phyloP scores from a whole-genome alignment of 2,888 invertebrate species.

The Eumacrocentrus americanus region DNA sequence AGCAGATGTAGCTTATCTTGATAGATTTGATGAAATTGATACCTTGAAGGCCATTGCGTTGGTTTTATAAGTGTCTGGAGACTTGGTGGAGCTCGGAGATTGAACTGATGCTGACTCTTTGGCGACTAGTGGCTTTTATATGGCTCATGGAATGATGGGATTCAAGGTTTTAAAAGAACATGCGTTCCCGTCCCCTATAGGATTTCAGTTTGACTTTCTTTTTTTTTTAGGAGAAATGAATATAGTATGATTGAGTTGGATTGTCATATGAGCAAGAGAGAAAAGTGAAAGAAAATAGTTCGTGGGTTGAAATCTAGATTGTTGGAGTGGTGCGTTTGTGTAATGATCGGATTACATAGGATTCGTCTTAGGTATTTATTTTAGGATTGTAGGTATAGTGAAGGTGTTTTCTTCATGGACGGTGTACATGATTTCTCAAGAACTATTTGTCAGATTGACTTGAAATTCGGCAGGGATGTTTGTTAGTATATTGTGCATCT shows the following conservation, averaged over 20 bases:
- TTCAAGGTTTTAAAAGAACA: background rate
- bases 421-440: no score
- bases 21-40: no score
- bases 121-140: slow-evolving; percentile 1
- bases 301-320: no score
- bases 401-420: no score
- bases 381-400: no score
- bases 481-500: no score
- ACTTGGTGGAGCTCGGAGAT: background rate
- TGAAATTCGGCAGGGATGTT: no score
- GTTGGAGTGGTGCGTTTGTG: no score
- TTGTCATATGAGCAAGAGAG: background rate
- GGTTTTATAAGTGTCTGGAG: background rate
- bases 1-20: no score
- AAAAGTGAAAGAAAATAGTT: background rate
- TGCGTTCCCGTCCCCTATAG: background rate
- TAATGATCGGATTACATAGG: no score
- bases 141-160: background rate
- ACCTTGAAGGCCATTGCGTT: slow-evolving; percentile 10
- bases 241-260: background rate
- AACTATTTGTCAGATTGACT: no score
- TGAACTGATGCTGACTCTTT: slow-evolving; percentile 1
- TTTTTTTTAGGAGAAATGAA: slow-evolving; percentile 1
- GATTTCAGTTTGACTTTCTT: background rate
- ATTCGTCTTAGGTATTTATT: no score